Evolutionary conservation across 2,797 vertebrate genomes (phyloP).

Genomic region (Sebastes vulpes): DNA sequence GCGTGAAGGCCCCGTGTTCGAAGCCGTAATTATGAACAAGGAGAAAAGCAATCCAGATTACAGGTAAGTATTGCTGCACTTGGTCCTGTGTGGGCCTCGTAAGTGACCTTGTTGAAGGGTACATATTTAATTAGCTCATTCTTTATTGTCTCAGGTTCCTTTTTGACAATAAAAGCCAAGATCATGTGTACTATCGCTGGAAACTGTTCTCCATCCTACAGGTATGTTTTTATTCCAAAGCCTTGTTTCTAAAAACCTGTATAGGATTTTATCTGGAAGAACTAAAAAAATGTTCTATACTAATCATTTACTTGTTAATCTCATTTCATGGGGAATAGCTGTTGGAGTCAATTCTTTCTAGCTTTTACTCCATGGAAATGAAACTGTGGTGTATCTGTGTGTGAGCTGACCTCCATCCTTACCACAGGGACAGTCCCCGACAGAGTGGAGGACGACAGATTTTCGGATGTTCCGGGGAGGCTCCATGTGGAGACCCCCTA

Average conservation of each 20-base stretch:
- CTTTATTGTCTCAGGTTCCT: slow-evolving; percentile 82
- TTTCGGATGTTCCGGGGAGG: slow-evolving; percentile 88
- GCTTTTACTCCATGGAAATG: background rate
- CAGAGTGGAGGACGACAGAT: slow-evolving; percentile 84
- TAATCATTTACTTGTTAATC: background rate
- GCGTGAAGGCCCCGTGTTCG: slow-evolving; percentile 89
- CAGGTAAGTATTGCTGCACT: slow-evolving; percentile 65
- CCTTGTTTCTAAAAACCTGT: background rate
- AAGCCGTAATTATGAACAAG: slow-evolving; percentile 89
- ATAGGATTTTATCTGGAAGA: background rate
- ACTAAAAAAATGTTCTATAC: background rate
- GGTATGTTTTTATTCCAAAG: slow-evolving; percentile 58
- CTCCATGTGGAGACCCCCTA: slow-evolving; percentile 87
- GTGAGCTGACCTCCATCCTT: background rate
- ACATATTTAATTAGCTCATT: background rate
- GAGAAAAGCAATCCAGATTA: slow-evolving; percentile 89
- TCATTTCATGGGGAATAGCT: background rate
- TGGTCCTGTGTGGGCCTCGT: fast-evolving
- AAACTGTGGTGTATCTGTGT: background rate
- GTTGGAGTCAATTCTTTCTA: background rate
- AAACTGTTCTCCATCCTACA: slow-evolving; percentile 89
- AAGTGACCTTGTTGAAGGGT: background rate
- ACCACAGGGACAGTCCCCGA: slow-evolving; percentile 83
- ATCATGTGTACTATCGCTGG: slow-evolving; percentile 90
- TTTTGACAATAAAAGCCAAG: slow-evolving; percentile 89